These are phyloP conservation scores for Stichodactyla mertensii DNA, from an alignment of 64 coral and sea anemone genomes.

Conservation along the genomic window DNA sequence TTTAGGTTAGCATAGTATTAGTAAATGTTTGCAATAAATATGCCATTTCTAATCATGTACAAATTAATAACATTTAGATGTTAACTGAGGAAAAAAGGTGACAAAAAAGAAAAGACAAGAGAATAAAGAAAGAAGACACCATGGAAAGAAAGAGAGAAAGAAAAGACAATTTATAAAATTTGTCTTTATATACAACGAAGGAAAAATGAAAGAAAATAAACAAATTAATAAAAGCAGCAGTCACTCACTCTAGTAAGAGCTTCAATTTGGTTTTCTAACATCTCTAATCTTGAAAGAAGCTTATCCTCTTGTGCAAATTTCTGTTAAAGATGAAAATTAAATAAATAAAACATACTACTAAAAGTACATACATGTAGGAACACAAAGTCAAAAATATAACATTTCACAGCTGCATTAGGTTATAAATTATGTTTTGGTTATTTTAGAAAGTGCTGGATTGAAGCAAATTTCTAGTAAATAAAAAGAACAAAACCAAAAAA, in stretches of 20 bases:
- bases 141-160: no score
- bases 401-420: not conserved
- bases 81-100: not conserved
- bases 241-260: conserved; percentile 75
- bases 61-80: no score
- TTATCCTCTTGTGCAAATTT: conserved; percentile 97
- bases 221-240: not conserved
- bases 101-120: no score
- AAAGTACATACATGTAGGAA: not conserved
- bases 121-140: no score
- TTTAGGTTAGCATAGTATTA: not conserved
- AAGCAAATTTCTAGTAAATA: no score
- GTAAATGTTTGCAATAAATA: not conserved
- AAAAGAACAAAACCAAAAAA: no score
- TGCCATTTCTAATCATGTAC: no score
- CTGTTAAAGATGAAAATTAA: conserved; percentile 46
- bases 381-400: not conserved
- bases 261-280: conserved; percentile 96
- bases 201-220: not conserved
- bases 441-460: no score
- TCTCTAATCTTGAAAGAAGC: conserved; percentile 94
- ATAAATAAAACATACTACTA: not conserved
- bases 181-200: not conserved
- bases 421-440: no score
- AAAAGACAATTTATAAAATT: not conserved